These are phyloP conservation scores for Scophthalmus maximus DNA, from an alignment of 2,113 vertebrate genomes.

Conservation along the genomic window DNA sequence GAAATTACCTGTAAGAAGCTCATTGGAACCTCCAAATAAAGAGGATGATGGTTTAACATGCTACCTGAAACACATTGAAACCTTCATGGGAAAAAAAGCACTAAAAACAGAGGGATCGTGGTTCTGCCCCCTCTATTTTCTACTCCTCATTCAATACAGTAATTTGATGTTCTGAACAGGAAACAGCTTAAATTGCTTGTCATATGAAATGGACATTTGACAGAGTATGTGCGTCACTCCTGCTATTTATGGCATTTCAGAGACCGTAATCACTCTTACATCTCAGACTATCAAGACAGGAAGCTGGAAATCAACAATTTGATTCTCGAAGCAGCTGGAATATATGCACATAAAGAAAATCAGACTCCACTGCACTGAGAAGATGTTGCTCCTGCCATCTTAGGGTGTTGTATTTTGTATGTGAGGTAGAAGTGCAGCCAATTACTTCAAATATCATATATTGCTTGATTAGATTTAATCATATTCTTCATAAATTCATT, in stretches of 20 bases:
- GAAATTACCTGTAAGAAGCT: not conserved
- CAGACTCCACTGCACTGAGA: not conserved
- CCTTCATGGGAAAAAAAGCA: conserved; percentile 15
- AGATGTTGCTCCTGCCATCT: not conserved
- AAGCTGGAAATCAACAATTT: conserved; percentile 68
- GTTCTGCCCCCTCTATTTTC: conserved; percentile 31
- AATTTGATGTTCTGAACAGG: conserved; percentile 64
- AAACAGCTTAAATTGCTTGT: conserved; percentile 61
- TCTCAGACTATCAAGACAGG: conserved; percentile 65
- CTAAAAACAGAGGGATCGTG: not conserved
- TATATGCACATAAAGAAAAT: conserved; percentile 32
- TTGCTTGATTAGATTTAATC: not conserved
- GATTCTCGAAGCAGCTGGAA: conserved; percentile 55
- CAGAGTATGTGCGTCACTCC: conserved; percentile 72
- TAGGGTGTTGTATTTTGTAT: too few relatives aligned
- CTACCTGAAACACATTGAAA: conserved; percentile 6
- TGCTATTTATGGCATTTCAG: conserved; percentile 72
- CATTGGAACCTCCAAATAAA: not conserved
- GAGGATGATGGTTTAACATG: not conserved
- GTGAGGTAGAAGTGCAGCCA: too few relatives aligned
- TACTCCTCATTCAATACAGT: conserved; percentile 32
- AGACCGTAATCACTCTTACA: conserved; percentile 60
- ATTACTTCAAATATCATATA: too few relatives aligned
- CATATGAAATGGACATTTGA: conserved; percentile 70
- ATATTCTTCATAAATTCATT: not conserved